These are phyloP conservation scores for Sebastes matsubarae DNA, from an alignment of 2,797 vertebrate genomes.

Conservation along the genomic window DNA sequence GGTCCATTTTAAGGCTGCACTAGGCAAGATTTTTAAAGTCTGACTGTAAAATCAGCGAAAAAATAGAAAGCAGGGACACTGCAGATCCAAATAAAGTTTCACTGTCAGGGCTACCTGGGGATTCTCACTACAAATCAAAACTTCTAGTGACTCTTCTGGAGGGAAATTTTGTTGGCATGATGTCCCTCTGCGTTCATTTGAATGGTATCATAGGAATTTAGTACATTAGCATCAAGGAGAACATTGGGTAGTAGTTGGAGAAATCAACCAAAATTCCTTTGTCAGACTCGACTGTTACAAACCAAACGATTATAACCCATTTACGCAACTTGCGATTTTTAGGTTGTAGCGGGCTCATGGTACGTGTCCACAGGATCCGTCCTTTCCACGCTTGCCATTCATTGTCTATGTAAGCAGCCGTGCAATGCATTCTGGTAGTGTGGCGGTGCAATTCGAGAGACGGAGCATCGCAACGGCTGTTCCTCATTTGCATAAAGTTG, in stretches of 20 bases:
- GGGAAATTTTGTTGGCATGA: neutral
- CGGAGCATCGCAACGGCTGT: rapidly evolving
- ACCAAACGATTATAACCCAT: too few relatives aligned
- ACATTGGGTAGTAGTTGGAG: neutral
- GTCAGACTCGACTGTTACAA: neutral
- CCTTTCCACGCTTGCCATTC: too few relatives aligned
- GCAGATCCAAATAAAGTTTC: neutral
- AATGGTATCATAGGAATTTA: neutral
- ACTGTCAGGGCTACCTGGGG: neutral
- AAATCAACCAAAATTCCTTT: neutral
- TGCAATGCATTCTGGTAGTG: too few relatives aligned
- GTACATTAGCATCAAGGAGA: neutral
- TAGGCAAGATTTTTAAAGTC: neutral
- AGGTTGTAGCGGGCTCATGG: too few relatives aligned
- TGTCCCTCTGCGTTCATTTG: neutral
- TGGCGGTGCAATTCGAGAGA: too few relatives aligned
- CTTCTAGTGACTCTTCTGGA: neutral
- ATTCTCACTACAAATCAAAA: conserved; percentile 1
- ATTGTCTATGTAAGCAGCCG: too few relatives aligned
- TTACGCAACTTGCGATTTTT: too few relatives aligned
- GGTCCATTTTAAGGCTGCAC: conserved; percentile 9
- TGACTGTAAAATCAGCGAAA: conserved; percentile 2
- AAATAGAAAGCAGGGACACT: neutral
- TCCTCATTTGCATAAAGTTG: too few relatives aligned
- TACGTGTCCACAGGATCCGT: too few relatives aligned